Conservation (phyloP, 92 coral and sea anemone genomes). For the Scolanthus callimorphus region DNA sequence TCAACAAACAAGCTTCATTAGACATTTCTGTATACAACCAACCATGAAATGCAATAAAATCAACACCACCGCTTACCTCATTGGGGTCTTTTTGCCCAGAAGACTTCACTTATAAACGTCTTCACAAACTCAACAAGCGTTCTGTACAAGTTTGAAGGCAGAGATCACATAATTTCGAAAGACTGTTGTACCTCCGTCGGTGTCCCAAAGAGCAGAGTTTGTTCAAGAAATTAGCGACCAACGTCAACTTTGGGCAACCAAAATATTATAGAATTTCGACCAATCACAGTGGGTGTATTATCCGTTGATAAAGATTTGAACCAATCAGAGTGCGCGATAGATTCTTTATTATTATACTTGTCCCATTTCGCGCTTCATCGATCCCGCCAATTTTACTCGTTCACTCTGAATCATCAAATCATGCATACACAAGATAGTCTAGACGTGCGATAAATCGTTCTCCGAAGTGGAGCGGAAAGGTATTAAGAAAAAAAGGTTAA, state of each 20-base stretch:
- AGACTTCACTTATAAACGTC: no score
- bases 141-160: conserved; percentile 12
- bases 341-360: conserved; percentile 6
- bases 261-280: conserved; percentile 40
- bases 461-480: no score
- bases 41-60: no score
- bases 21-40: no score
- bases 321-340: conserved; percentile 61
- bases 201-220: conserved; percentile 18
- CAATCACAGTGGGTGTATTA: conserved; percentile 53
- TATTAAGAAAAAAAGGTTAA: no score
- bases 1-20: no score
- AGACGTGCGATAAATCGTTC: no score
- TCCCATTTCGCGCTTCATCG: conserved; percentile 14
- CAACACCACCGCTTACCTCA: no score
- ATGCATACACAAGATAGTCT: no score
- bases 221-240: conserved; percentile 48
- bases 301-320: conserved; percentile 2
- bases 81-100: no score
- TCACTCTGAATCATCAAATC: no score
- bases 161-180: not conserved
- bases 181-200: conserved; percentile 6
- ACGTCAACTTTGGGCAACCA: conserved; percentile 57
- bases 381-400: conserved; percentile 23
- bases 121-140: not conserved